Evolutionary conservation across 2,888 invertebrate species (phyloP).

Genomic region (Apocheima hispidaria): DNA sequence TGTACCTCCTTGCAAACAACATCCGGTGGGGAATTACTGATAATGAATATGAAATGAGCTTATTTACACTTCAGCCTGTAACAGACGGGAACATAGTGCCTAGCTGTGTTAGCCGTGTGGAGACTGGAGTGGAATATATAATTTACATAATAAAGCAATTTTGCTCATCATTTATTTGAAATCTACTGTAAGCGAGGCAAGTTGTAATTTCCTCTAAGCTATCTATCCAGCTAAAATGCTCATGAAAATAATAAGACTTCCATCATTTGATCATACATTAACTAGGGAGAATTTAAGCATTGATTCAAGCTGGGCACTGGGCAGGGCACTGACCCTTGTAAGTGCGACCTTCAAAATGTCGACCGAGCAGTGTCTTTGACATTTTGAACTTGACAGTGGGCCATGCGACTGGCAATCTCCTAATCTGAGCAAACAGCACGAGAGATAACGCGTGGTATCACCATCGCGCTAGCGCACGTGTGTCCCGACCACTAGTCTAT

Average conservation of each 20-base stretch:
- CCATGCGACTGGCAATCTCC: constrained; percentile 56
- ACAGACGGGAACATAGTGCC: constrained; percentile 25
- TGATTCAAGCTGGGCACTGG: background rate
- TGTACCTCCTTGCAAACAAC: constrained; percentile 60
- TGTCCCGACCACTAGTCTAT: constrained; percentile 48
- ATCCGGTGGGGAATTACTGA: constrained; percentile 63
- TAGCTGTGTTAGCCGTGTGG: constrained; percentile 16
- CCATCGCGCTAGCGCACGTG: constrained; percentile 53
- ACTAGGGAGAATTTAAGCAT: constrained; percentile 1
- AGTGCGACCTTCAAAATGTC: constrained; percentile 53
- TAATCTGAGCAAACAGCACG: constrained; percentile 73
- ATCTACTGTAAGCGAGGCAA: background rate
- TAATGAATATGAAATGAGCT: constrained; percentile 41
- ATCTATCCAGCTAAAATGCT: background rate
- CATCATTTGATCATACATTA: background rate
- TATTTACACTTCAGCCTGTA: constrained; percentile 35
- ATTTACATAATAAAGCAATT: constrained; percentile 22
- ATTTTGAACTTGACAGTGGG: constrained; percentile 83
- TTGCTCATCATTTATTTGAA: constrained; percentile 3
- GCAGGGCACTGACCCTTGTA: constrained; percentile 38
- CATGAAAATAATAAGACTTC: background rate
- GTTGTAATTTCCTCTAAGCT: constrained; percentile 4
- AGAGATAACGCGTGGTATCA: constrained; percentile 58
- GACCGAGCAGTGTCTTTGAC: constrained; percentile 65
- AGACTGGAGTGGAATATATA: constrained; percentile 18